Evolutionary conservation across 1,140 invertebrate species (phyloP).

Genomic region (Tribolium madens): DNA sequence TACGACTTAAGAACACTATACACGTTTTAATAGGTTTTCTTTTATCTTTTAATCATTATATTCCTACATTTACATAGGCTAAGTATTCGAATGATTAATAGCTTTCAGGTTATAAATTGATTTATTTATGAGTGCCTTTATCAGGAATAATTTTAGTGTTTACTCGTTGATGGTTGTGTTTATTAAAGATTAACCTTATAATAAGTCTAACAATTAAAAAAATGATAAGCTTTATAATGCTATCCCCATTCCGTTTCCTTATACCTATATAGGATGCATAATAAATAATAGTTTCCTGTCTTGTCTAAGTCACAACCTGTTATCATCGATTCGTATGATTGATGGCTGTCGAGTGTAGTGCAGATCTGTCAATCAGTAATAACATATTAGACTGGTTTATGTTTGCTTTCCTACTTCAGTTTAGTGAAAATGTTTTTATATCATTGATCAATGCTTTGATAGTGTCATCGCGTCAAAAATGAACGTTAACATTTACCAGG

Average conservation of each 20-base stretch:
- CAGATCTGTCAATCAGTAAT: slow-evolving; percentile 47
- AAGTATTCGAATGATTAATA: slow-evolving; percentile 37
- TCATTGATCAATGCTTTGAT: slow-evolving; percentile 45
- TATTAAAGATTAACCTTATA: slow-evolving; percentile 6
- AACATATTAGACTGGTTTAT: slow-evolving; percentile 45
- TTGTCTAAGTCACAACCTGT: slow-evolving; percentile 27
- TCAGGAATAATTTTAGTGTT: not conserved
- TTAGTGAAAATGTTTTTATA: slow-evolving; percentile 46
- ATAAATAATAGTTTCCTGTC: slow-evolving; percentile 10
- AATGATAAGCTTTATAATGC: not conserved
- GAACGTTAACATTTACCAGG: slow-evolving; percentile 43
- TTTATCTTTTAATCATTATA: slow-evolving; percentile 42
- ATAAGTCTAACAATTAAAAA: not conserved
- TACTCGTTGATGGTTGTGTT: slow-evolving; percentile 2
- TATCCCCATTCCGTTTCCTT: no score
- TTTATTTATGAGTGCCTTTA: slow-evolving; percentile 42
- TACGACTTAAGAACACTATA: slow-evolving; percentile 6
- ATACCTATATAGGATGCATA: slow-evolving; percentile 3
- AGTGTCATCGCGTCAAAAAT: slow-evolving; percentile 44
- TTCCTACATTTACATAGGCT: slow-evolving; percentile 12
- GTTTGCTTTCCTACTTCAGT: slow-evolving; percentile 44
- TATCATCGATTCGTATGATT: slow-evolving; percentile 41
- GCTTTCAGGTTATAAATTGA: slow-evolving; percentile 23
- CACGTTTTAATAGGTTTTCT: slow-evolving; percentile 33
- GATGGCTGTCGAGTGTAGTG: slow-evolving; percentile 42